Percentiles rank a stretch among this genome's conserved stretches.
phyloP scores from a whole-genome alignment of 2,113 vertebrate species.

The Mungos mungo region DNA sequence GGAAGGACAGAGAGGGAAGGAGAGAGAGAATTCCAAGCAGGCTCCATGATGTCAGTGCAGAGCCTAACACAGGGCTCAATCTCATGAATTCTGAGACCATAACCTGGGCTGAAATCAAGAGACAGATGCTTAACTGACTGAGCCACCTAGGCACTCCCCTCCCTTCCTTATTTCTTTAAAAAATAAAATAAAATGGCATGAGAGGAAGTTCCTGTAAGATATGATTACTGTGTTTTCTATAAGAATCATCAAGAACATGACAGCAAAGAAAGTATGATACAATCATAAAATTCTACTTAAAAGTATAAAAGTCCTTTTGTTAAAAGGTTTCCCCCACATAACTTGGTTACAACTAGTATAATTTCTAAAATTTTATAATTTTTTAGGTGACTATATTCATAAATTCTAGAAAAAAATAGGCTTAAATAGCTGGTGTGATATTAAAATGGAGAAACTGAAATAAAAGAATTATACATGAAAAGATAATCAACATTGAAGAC shows the following conservation, averaged over 20 bases:
- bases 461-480: constrained; percentile 31
- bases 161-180: neutral
- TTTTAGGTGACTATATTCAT: neutral
- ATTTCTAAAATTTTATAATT: constrained; percentile 47
- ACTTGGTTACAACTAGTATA: neutral
- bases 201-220: neutral
- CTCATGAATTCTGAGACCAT: too few species aligned
- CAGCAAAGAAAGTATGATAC: neutral
- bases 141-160: too few species aligned
- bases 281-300: constrained; percentile 31
- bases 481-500: neutral
- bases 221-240: neutral
- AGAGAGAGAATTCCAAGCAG: too few species aligned
- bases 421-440: neutral
- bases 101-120: too few species aligned
- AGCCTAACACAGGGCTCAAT: too few species aligned
- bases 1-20: too few species aligned
- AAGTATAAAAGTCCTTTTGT: constrained; percentile 7
- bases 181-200: constrained; percentile 18
- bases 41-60: too few species aligned
- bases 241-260: neutral
- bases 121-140: too few species aligned
- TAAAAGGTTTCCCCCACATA: neutral
- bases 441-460: constrained; percentile 39
- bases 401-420: constrained; percentile 30